phyloP scores from a whole-genome alignment of 2,888 invertebrate species.

The Calliopum simillimum region DNA sequence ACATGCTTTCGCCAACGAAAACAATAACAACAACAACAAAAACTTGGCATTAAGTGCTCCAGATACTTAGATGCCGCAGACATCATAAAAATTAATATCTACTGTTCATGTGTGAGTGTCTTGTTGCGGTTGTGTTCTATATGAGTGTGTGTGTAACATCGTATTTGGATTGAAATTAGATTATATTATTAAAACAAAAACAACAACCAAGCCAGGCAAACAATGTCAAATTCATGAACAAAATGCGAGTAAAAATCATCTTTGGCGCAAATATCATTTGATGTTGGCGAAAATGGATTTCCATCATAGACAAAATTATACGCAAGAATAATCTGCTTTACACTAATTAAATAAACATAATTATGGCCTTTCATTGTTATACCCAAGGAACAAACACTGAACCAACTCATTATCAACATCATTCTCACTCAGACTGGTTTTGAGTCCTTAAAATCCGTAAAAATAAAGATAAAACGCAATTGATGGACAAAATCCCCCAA shows the following conservation, averaged over 20 bases:
- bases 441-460: too few relatives aligned
- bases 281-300: not conserved
- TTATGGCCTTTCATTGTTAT: too few relatives aligned
- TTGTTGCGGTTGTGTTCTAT: too few relatives aligned
- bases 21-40: not conserved
- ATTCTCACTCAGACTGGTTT: too few relatives aligned
- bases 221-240: not conserved
- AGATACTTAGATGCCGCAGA: slow-evolving; percentile 28
- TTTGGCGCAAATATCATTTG: not conserved
- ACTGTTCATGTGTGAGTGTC: too few relatives aligned
- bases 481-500: too few relatives aligned
- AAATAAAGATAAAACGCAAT: too few relatives aligned
- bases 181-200: slow-evolving; percentile 1
- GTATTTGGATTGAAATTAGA: slow-evolving; percentile 25
- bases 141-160: not conserved
- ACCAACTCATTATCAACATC: too few relatives aligned
- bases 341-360: too few relatives aligned
- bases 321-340: not conserved
- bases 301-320: not conserved
- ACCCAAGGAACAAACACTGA: too few relatives aligned
- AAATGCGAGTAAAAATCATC: not conserved
- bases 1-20: not conserved
- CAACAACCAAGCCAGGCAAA: not conserved
- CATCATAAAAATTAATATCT: slow-evolving; percentile 21
- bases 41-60: slow-evolving; percentile 25